Base-by-base conservation (phyloP, 2,888 invertebrate species). In the Dione juno region DNA sequence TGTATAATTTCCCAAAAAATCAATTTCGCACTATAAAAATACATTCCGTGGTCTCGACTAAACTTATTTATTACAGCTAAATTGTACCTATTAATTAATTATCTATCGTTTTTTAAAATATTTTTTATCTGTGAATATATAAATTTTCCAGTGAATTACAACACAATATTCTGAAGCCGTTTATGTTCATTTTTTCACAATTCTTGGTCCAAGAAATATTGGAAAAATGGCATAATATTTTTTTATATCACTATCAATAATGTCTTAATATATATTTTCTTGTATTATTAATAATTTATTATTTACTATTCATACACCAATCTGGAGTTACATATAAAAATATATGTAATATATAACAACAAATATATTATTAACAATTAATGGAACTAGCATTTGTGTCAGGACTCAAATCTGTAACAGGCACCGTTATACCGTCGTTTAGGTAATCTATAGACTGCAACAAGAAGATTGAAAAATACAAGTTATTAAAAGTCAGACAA, bases 1-100 rank as follows among this genome's bases (percentile, higher is more conserved):
- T 64, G 64, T 69, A 64, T 57, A 66, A 28, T 63, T 68, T 37
- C 11, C n/a, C 54, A 45, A 61, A 53, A 68, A 68, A 63, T 16
- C 35, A 43, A 9, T 63, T 53, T 54, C 37, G 19, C 59, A 19
- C 53, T 63, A 68, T 63, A 63, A 68, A 68, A 68, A 67, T 67
- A 67, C 50, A 28, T 53, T 28, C 53, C 19, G 19, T 50, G 13
- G 1, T 53, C 28, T 13, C 53, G 0, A 53, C 8, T 14, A 53
- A 0, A 21, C 6, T n/a, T 14, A 9, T 37, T 11, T 37, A 37
- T 58, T 58, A 40, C 13, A 1, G 2, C 50, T 11, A 50, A 50
- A 50, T 16, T 50, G 48, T 2, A 10, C 16, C 10, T 11, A 19
- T 28, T 28, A 28, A 19, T 28, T 28, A 28, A 3, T 28, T 28